Percentiles rank a stretch among this genome's conserved stretches.
phyloP scores from a whole-genome alignment of 2,797 vertebrate species.

The Hypotaenidia okinawae region DNA sequence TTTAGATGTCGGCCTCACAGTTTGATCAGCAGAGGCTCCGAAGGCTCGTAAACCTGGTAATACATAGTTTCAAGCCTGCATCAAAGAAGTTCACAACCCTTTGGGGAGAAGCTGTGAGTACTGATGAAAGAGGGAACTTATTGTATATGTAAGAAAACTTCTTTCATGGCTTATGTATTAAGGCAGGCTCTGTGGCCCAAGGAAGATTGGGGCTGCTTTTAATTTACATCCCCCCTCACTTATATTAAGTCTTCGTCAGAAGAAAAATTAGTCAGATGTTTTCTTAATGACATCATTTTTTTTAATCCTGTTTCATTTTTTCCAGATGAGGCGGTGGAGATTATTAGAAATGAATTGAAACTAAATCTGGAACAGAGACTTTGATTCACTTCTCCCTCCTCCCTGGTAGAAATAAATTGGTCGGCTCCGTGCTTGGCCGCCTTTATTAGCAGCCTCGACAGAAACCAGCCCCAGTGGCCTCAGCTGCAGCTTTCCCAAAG shows the following conservation, averaged over 20 bases:
- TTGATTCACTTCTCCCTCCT: conserved; percentile 65
- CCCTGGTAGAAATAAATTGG: conserved; percentile 43
- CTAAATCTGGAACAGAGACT: conserved; percentile 62
- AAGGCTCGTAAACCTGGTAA: conserved; percentile 72
- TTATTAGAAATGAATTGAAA: conserved; percentile 67
- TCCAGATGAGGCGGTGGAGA: conserved; percentile 56
- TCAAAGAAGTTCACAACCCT: conserved; percentile 76
- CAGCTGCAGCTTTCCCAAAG: background rate
- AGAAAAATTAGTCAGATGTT: conserved; percentile 72
- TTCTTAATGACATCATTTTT: conserved; percentile 70
- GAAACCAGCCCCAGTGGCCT: conserved; percentile 20
- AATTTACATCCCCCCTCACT: conserved; percentile 69
- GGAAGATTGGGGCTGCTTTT: conserved; percentile 72
- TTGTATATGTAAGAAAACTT: conserved; percentile 77
- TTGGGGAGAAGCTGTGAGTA: conserved; percentile 71
- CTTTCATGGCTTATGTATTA: conserved; percentile 74
- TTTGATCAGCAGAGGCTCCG: conserved; percentile 68
- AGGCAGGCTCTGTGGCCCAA: conserved; percentile 62
- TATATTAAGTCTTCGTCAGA: conserved; percentile 64
- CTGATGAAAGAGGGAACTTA: conserved; percentile 77
- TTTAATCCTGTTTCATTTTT: conserved; percentile 69
- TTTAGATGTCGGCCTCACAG: conserved; percentile 69
- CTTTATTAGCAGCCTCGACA: conserved; percentile 59
- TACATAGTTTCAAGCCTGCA: conserved; percentile 71
- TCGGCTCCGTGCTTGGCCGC: conserved; percentile 14